Conservation (phyloP, 37 sponge, comb jelly and placozoan genomes). For the Aplysina aerophoba region DNA sequence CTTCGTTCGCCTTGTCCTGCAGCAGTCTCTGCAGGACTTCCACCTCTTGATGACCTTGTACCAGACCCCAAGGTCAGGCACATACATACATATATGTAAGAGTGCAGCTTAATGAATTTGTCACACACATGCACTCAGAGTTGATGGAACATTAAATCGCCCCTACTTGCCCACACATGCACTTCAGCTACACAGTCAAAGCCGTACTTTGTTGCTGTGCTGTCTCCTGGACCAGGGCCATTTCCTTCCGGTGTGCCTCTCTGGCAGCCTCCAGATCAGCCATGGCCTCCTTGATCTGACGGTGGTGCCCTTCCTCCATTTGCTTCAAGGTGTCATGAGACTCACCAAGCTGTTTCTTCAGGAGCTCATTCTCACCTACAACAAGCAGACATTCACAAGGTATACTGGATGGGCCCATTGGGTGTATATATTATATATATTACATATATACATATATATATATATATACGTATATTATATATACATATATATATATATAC, state of each 20-base stretch:
- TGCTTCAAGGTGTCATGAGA: constrained; percentile 21
- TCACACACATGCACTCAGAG: not conserved
- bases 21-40: constrained; percentile 47
- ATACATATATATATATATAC: not conserved
- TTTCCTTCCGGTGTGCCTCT: constrained; percentile 70
- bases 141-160: not conserved
- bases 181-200: not conserved
- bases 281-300: constrained; percentile 63
- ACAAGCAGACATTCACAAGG: not conserved
- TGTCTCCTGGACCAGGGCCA: constrained; percentile 27
- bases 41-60: constrained; percentile 48
- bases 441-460: not conserved
- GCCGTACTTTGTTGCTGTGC: constrained; percentile 46
- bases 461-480: not conserved
- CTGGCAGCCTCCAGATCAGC: constrained; percentile 58
- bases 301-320: constrained; percentile 56
- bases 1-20: constrained; percentile 63
- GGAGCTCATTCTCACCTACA: constrained; percentile 50
- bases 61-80: not conserved
- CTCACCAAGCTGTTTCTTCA: constrained; percentile 50
- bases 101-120: not conserved
- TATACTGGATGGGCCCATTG: not conserved
- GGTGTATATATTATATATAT: not conserved
- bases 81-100: not conserved
- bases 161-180: no score